Evolutionary conservation across 2,888 invertebrate species (phyloP), one percentile per base, ranked within the genome.

Genomic region (Blastobasis lacticolella): DNA sequence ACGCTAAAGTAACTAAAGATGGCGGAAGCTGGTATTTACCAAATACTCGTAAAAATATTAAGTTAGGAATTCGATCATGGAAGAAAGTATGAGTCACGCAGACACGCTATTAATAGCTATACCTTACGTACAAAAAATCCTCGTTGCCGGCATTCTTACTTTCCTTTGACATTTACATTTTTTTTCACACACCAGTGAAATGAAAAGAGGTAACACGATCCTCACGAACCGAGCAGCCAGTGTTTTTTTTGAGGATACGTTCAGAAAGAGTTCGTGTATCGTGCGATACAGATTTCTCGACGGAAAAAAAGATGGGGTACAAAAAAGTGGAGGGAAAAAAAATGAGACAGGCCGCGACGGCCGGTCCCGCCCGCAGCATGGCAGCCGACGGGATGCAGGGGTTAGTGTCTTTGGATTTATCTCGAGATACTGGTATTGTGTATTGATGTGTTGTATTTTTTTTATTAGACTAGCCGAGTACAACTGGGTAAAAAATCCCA

Each of bases 241-340:
- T 55, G 63, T 69, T 72, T 71, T 66, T 66, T 63, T 48, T 61
- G 62, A 62, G 65, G 64, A 60, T 57, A 70, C 61, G 63, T 66
- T 23, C 23, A 69, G 71, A 75, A 74, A 69, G 70, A 72, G 60
- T 72, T 71, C 71, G 71, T 73, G 67, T 76, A 72, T 73, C 78
- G 81, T 82, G 81, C 81, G 72, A 80, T 83, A 81, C 80, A 79
- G 77, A 81, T 81, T 81, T 78, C 72, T 75, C 70, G 65, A 73
- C 60, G 64, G 71, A 75, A 76, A 76, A 74, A 71, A 57, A 64
- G 51, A 60, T 54, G 8, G 9, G 7, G 52, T 41, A 44, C 8
- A 59, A 62, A 66, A 67, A 71, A 68, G 69, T 65, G 63, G 63
- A 63, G 61, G 60, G 58, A 57, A 52, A 49, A 52, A 51, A 60